Conservation (phyloP, 2,797 vertebrate genomes). For the Danio tinwini region DNA sequence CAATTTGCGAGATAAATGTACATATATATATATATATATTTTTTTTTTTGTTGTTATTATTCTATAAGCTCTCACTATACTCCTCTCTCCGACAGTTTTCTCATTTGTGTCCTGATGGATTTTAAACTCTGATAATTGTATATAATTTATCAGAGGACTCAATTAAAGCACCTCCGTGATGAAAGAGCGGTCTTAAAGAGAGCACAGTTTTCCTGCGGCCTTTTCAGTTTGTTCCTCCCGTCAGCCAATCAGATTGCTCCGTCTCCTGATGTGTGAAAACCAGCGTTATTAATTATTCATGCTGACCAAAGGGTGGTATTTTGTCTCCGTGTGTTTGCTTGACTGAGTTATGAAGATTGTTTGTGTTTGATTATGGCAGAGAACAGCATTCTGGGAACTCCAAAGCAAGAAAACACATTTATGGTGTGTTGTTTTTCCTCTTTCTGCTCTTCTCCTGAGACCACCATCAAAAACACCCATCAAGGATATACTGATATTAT, state of each 20-base stretch:
- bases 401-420: neutral
- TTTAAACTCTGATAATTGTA: neutral
- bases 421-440: neutral
- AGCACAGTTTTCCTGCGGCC: neutral
- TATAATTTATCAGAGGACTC: neutral
- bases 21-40: too few species aligned
- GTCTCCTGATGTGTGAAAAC: neutral
- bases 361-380: constrained; percentile 10
- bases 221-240: neutral
- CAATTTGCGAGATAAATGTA: too few species aligned
- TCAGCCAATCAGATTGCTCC: neutral
- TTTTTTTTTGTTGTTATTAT: too few species aligned
- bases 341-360: constrained; percentile 33
- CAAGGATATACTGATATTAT: too few species aligned
- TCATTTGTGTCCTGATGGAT: neutral
- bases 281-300: constrained; percentile 21
- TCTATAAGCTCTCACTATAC: too few species aligned
- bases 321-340: constrained; percentile 9
- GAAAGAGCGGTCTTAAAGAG: neutral
- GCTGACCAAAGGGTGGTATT: constrained; percentile 6
- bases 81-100: neutral
- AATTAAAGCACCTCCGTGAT: neutral
- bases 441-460: neutral
- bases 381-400: constrained; percentile 6
- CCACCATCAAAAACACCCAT: too few species aligned